A percentile compares a stretch with the other conserved stretches of the same genome.
Evolutionary conservation across 2,797 vertebrate species (phyloP).

Genomic region (Lagorchestes hirsutus): DNA sequence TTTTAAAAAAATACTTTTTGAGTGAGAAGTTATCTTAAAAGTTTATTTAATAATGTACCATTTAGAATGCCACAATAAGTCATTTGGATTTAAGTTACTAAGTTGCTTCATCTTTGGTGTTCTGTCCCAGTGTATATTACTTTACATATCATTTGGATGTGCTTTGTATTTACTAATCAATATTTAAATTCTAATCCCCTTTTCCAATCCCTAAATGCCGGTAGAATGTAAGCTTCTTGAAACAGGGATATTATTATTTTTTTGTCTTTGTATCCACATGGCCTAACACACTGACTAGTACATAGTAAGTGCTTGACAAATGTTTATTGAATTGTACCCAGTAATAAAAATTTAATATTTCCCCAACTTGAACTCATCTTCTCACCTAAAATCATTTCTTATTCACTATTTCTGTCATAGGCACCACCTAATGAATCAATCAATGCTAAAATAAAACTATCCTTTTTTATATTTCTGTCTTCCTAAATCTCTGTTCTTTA

Average conservation of each 20-base stretch:
- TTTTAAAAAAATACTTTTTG: not conserved
- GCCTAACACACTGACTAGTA: not conserved
- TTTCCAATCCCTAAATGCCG: not conserved
- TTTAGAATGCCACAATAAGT: constrained; percentile 6
- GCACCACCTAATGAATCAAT: not conserved
- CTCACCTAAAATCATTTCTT: not conserved
- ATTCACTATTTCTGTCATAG: not conserved
- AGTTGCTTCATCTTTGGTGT: not conserved
- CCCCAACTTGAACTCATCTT: not conserved
- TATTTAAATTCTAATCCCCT: not conserved
- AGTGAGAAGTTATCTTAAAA: not conserved
- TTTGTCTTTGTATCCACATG: not conserved
- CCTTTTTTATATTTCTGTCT: not conserved
- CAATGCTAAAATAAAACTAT: not conserved
- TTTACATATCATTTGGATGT: not conserved
- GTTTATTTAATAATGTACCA: not conserved
- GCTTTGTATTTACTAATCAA: not conserved
- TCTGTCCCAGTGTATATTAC: not conserved
- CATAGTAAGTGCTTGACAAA: not conserved
- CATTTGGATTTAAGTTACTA: not conserved
- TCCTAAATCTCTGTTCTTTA: not conserved
- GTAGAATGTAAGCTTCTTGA: not conserved
- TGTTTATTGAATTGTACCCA: not conserved
- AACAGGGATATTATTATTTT: not conserved
- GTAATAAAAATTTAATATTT: not conserved